A percentile compares a stretch with the other conserved stretches of the same genome.
These are phyloP conservation scores for Silurus meridionalis DNA, from an alignment of 2,113 vertebrate species.

Conservation along the genomic window DNA sequence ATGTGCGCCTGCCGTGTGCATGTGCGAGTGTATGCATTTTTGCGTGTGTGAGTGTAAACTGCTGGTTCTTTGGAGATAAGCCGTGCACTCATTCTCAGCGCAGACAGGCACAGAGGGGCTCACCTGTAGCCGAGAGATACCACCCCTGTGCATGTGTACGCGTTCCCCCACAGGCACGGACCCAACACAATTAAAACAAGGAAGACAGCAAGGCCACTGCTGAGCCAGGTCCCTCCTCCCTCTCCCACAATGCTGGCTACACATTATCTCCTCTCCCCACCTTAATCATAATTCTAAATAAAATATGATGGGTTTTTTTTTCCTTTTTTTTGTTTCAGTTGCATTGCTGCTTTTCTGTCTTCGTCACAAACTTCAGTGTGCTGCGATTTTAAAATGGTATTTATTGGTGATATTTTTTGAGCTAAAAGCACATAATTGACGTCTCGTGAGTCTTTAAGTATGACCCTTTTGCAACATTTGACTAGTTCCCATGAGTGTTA, in stretches of 20 bases:
- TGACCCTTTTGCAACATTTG: neutral
- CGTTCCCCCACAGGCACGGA: conserved; percentile 60
- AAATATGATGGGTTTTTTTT: conserved; percentile 25
- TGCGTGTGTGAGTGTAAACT: conserved; percentile 65
- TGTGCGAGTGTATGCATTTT: conserved; percentile 52
- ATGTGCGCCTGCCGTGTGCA: conserved; percentile 56
- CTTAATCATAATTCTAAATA: conserved; percentile 53
- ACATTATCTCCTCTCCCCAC: conserved; percentile 55
- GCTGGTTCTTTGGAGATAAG: conserved; percentile 78
- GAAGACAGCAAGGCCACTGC: conserved; percentile 58
- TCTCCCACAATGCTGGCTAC: conserved; percentile 49
- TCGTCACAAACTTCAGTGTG: neutral
- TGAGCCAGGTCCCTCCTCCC: conserved; percentile 38
- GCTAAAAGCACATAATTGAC: conserved; percentile 6
- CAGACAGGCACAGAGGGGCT: conserved; percentile 59
- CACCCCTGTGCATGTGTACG: conserved; percentile 62
- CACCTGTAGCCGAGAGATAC: conserved; percentile 69
- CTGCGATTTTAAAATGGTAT: neutral
- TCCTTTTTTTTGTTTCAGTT: conserved; percentile 21
- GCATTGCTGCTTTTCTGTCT: conserved; percentile 16
- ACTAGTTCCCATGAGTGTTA: too few relatives aligned
- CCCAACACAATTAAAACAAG: conserved; percentile 72
- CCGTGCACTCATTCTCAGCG: conserved; percentile 34
- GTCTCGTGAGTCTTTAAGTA: neutral
- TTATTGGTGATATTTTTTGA: neutral